A percentile compares a stretch with the other conserved stretches of the same genome.
Evolutionary conservation across 1,140 invertebrate genomes (phyloP).

Genomic region (Wasmannia auropunctata): DNA sequence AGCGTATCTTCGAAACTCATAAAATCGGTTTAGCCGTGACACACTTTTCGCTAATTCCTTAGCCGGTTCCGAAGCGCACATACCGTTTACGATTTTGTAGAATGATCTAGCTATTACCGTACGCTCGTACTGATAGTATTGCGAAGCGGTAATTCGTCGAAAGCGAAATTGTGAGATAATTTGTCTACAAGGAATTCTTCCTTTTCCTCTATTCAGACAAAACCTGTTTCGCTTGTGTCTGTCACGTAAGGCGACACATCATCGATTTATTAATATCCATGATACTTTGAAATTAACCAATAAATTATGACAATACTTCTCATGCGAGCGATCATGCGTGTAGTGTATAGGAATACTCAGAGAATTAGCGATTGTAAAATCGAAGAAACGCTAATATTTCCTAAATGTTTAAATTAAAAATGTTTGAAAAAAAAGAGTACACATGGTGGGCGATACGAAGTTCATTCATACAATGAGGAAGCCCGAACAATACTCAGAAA

Average conservation of each 20-base stretch:
- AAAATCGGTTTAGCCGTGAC: constrained; percentile 68
- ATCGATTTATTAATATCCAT: constrained; percentile 54
- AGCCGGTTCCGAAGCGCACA: constrained; percentile 4
- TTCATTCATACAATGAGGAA: constrained; percentile 42
- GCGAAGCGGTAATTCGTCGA: constrained; percentile 10
- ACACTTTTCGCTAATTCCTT: constrained; percentile 49
- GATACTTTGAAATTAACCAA: constrained; percentile 40
- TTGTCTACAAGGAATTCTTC: not conserved
- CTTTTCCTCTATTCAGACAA: not conserved
- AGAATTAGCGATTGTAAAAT: not conserved
- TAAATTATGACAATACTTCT: not conserved
- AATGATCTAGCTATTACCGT: constrained; percentile 19
- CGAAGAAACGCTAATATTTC: not conserved
- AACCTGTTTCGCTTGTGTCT: constrained; percentile 9
- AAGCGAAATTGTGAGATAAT: constrained; percentile 41
- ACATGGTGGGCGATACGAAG: not conserved
- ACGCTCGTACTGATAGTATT: not conserved
- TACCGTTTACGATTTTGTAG: constrained; percentile 25
- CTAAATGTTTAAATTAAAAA: constrained; percentile 18
- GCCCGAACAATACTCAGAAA: not conserved
- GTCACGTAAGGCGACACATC: not conserved
- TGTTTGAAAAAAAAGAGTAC: constrained; percentile 36
- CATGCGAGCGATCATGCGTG: not conserved
- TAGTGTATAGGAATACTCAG: not conserved
- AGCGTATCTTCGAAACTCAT: constrained; percentile 54